Base-by-base conservation (phyloP, 64 coral and sea anemone genomes). In the Dendronephthya gigantea region DNA sequence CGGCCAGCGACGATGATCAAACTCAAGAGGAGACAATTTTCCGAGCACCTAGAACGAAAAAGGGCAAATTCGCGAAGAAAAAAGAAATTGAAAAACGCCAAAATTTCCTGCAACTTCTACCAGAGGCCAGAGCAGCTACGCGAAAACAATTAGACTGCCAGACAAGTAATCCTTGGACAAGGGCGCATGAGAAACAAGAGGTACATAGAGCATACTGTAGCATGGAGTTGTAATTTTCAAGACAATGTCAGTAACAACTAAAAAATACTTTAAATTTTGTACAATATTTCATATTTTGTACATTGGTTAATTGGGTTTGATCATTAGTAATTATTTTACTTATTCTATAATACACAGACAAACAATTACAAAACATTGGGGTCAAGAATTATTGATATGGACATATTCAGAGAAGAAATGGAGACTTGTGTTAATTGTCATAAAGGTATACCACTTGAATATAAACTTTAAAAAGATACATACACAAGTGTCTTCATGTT, bases 321-420 rank as follows among this genome's bases (percentile, higher is more conserved):
- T 74, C 12, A 25, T 30, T 74, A 19, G 30, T 74, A 19, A 27
- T 30, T 19, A 19, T 74, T 74, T 11, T 74, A 28, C 50, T 74
- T 74, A 74, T 74, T 28, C 30, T 74, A 74, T 74, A 35, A 74
- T 74, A 52, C 23, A 74, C 68, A 74, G 68, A 74, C 68, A 74
- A 74, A 27, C 11, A 74, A 74, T 30, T 74, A 35, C 68, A 74
- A 74, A 74, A 74, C 68, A 74, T 74, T 74, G 68, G 68, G 68
- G 68, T 74, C 68, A 74, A 74, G 68, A 74, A 28, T 74, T 74
- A 28, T 74, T 27, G 68, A 74, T 74, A 74, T 74, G 68, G 68
- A 74, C 68, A 74, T 74, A 74, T 74, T 74, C 68, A 74, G 68
- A 28, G 30, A 74, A 74, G 68, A 74, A 35, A 74, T 74, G 68